Conservation (phyloP, 2,113 vertebrate genomes). For the Labrus mixtus region DNA sequence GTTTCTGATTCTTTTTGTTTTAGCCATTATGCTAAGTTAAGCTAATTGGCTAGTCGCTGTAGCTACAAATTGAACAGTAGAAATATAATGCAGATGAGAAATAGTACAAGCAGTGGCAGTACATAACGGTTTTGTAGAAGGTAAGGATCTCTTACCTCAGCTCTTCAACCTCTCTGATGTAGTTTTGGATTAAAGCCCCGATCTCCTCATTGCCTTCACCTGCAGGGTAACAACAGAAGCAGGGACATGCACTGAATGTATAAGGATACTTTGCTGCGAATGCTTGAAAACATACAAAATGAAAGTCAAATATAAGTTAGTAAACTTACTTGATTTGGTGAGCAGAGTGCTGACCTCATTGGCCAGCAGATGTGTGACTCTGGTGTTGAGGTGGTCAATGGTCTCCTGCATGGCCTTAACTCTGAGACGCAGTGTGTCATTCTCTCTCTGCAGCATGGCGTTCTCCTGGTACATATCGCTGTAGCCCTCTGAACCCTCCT, state of each 20-base stretch:
- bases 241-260: neutral
- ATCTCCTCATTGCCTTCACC: constrained; percentile 94
- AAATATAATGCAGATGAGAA: neutral
- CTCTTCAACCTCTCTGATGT: constrained; percentile 96
- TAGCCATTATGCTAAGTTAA: neutral
- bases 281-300: too few species aligned
- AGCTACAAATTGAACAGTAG: neutral
- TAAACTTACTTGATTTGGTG: constrained; percentile 89
- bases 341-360: constrained; percentile 92
- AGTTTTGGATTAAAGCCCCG: constrained; percentile 93
- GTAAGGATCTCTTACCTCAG: constrained; percentile 84
- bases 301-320: too few species aligned
- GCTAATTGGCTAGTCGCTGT: neutral
- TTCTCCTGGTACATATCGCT: constrained; percentile 95
- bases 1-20: neutral
- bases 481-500: constrained; percentile 90
- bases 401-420: constrained; percentile 99
- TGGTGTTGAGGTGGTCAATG: constrained; percentile 93
- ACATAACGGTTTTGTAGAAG: neutral
- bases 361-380: constrained; percentile 94
- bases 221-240: constrained; percentile 56
- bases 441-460: constrained; percentile 94
- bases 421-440: constrained; percentile 88
- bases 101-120: neutral
- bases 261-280: too few species aligned